phyloP scores from a whole-genome alignment of 2,113 vertebrate species.

The Syngnathus floridae region DNA sequence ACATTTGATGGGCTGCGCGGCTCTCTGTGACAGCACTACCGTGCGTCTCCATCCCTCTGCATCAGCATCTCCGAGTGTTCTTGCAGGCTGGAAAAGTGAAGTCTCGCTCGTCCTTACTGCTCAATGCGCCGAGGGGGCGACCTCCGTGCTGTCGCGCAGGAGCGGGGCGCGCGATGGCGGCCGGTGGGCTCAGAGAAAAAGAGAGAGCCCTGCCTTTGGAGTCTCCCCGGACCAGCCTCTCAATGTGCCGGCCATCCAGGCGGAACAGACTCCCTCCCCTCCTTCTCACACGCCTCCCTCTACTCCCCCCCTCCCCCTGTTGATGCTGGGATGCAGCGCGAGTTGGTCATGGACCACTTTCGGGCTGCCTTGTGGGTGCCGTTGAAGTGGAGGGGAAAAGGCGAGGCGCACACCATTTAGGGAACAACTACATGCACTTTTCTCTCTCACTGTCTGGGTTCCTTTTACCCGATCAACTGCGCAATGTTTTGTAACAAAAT shows the following conservation, averaged over 20 bases:
- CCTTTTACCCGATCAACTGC: background rate
- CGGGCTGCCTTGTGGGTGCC: background rate
- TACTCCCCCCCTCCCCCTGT: conserved; percentile 32
- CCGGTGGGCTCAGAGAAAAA: background rate
- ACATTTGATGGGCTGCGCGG: conserved; percentile 16
- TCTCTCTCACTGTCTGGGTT: background rate
- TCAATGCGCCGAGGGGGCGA: conserved; percentile 46
- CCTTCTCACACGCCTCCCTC: conserved; percentile 28
- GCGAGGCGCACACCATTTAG: background rate
- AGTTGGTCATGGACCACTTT: conserved; percentile 10
- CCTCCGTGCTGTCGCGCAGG: conserved; percentile 21
- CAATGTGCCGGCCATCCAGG: conserved; percentile 67
- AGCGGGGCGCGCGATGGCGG: conserved; percentile 27
- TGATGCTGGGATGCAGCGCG: conserved; percentile 28
- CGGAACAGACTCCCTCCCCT: conserved; percentile 64
- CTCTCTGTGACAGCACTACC: conserved; percentile 25
- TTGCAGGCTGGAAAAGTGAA: conserved; percentile 51
- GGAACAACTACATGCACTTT: no score
- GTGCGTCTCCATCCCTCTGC: conserved; percentile 32
- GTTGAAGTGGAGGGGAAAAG: conserved; percentile 1
- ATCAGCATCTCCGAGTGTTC: conserved; percentile 23
- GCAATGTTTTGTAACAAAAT: no score
- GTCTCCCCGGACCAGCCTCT: conserved; percentile 48
- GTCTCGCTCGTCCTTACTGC: conserved; percentile 46
- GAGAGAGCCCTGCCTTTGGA: conserved; percentile 32